Evolutionary conservation across 1,140 invertebrate genomes (phyloP).

Genomic region (Caenorhabditis briggsae): DNA sequence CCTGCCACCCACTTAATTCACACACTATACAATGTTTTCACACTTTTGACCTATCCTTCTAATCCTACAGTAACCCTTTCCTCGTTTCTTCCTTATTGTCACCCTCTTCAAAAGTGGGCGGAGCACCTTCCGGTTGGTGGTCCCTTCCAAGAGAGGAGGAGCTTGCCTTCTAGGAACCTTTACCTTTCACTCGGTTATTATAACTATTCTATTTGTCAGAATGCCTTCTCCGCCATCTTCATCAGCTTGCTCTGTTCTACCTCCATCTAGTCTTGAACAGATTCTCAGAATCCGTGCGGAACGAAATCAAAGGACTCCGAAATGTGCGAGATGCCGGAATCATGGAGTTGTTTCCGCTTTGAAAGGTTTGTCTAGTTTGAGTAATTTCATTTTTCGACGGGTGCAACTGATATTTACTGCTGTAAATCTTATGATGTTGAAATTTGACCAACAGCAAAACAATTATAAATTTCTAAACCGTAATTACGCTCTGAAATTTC

Average conservation of each 20-base stretch:
- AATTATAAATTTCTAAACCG: too few relatives aligned
- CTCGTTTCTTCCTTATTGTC: neutral
- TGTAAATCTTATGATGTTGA: too few relatives aligned
- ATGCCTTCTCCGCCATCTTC: conserved; percentile 18
- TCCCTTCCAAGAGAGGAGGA: conserved; percentile 9
- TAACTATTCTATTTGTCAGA: conserved; percentile 4
- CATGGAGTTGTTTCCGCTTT: conserved; percentile 97
- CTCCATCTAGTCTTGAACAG: conserved; percentile 67
- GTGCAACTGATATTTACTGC: neutral
- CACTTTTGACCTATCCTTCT: conserved; percentile 19
- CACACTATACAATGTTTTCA: conserved; percentile 35
- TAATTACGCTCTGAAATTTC: too few relatives aligned
- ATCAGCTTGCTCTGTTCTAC: neutral
- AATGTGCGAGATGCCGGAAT: conserved; percentile 96
- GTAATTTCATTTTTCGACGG: neutral
- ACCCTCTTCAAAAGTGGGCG: conserved; percentile 52
- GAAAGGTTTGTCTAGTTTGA: conserved; percentile 82
- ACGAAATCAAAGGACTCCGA: conserved; percentile 86
- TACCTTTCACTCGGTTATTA: neutral
- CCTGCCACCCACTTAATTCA: conserved; percentile 7
- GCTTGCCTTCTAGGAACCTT: conserved; percentile 8
- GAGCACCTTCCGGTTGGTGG: conserved; percentile 48
- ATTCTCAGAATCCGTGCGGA: conserved; percentile 73
- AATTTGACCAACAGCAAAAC: too few relatives aligned
- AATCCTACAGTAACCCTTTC: conserved; percentile 45